Conservation (phyloP, 2,113 vertebrate species). For the Ibidorhyncha struthersii region DNA sequence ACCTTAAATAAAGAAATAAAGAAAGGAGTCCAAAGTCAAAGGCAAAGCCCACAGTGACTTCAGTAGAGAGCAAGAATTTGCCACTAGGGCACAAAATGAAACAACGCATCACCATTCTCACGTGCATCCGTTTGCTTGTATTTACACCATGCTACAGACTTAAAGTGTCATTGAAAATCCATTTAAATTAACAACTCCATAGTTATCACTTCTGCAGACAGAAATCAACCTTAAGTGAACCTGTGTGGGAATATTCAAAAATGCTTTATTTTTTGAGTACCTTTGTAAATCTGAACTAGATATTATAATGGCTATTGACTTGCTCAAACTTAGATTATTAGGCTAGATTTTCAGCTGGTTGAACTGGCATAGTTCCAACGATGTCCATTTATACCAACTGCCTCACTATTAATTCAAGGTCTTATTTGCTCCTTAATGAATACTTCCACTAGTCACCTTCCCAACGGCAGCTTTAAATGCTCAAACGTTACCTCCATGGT, state of each 20-base stretch:
- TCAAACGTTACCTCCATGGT: not conserved
- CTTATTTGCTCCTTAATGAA: slow-evolving; percentile 58
- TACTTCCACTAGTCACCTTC: slow-evolving; percentile 40
- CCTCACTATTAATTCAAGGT: slow-evolving; percentile 66
- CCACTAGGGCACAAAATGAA: not conserved
- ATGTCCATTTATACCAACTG: slow-evolving; percentile 53
- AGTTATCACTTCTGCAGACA: slow-evolving; percentile 16
- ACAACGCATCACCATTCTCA: accelerated
- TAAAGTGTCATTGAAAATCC: not conserved
- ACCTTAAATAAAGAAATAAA: not conserved
- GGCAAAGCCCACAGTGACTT: not conserved
- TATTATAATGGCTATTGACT: slow-evolving; percentile 48
- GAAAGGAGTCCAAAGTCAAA: not conserved
- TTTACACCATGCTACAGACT: not conserved
- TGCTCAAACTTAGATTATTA: slow-evolving; percentile 44
- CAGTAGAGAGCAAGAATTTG: not conserved
- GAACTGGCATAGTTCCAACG: slow-evolving; percentile 24
- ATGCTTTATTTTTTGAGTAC: not conserved
- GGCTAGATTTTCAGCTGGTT: slow-evolving; percentile 58
- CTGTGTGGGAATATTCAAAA: not conserved
- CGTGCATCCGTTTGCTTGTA: not conserved
- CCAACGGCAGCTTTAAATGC: not conserved
- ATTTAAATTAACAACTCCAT: slow-evolving; percentile 19
- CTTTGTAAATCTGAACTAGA: slow-evolving; percentile 20
- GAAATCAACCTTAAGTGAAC: slow-evolving; percentile 39